A percentile compares a stretch with the other conserved stretches of the same genome.
These are phyloP conservation scores for Galbula dea DNA, from an alignment of 2,113 vertebrate species.

Conservation along the genomic window DNA sequence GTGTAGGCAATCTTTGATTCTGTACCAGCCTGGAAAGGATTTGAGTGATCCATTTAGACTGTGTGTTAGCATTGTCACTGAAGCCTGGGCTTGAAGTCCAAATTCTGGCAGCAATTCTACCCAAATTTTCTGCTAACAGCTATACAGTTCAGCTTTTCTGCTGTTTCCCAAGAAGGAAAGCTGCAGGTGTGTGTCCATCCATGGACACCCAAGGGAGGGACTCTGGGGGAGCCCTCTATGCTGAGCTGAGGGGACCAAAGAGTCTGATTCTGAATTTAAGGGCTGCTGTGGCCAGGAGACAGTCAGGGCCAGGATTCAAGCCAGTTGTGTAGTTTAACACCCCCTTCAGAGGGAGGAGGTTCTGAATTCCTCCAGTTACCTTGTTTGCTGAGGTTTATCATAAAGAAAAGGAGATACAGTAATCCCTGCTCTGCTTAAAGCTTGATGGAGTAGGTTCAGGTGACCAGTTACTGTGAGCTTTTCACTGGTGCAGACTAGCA, in stretches of 20 bases:
- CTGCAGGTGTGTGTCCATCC: background rate
- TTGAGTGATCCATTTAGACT: background rate
- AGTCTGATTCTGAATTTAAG: background rate
- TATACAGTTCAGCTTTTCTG: background rate
- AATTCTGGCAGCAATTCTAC: background rate
- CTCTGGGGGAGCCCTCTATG: background rate
- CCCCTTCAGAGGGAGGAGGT: background rate
- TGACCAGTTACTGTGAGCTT: background rate
- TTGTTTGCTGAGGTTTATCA: background rate
- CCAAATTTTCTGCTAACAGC: background rate
- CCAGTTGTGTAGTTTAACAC: background rate
- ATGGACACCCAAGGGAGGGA: accelerated
- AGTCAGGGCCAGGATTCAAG: background rate
- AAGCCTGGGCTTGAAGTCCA: background rate
- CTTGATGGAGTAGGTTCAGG: background rate
- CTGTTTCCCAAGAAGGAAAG: background rate
- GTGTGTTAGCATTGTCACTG: background rate
- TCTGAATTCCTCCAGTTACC: background rate
- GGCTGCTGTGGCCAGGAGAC: background rate
- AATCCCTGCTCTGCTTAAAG: background rate
- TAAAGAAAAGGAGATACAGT: background rate
- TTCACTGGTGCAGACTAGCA: background rate
- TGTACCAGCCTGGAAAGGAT: background rate
- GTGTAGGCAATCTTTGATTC: background rate
- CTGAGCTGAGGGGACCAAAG: background rate